Conservation (phyloP, 2,797 vertebrate species). For the Acanthopagrus latus region DNA sequence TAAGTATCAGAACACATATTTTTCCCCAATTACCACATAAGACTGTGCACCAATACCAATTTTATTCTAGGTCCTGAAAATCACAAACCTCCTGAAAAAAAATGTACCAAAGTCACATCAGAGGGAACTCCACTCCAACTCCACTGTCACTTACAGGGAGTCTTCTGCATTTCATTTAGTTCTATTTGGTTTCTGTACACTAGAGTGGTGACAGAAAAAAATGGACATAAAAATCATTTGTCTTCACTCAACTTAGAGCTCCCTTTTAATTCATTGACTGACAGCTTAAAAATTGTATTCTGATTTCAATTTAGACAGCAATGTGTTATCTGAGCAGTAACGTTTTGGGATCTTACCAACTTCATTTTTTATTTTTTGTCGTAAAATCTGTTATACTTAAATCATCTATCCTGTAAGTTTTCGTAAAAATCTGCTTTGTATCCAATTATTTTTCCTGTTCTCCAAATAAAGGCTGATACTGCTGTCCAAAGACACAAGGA, state of each 20-base stretch:
- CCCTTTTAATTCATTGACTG: constrained; percentile 14
- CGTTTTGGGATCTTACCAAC: not conserved
- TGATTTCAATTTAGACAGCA: constrained; percentile 22
- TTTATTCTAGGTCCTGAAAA: constrained; percentile 9
- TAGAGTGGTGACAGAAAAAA: not conserved
- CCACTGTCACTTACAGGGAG: not conserved
- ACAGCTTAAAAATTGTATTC: constrained; percentile 26
- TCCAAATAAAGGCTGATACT: constrained; percentile 45
- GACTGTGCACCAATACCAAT: not conserved
- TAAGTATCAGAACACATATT: not conserved
- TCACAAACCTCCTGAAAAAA: not conserved
- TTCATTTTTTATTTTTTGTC: not conserved
- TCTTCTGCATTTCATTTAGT: too few relatives aligned
- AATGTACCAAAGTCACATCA: constrained; percentile 10
- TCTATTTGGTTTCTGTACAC: not conserved
- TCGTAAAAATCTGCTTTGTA: constrained; percentile 31
- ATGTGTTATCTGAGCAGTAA: not conserved
- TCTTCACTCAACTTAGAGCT: constrained; percentile 6
- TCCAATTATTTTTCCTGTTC: constrained; percentile 19
- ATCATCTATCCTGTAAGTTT: constrained; percentile 19
- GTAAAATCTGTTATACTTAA: constrained; percentile 22
- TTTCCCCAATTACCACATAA: not conserved
- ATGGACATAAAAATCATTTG: constrained; percentile 24
- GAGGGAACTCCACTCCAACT: not conserved
- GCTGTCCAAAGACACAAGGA: constrained; percentile 21